Percentiles rank a stretch among this genome's conserved stretches.
Evolutionary conservation across 2,888 invertebrate genomes (phyloP).

Genomic region (Caenorhabditis doughertyi): DNA sequence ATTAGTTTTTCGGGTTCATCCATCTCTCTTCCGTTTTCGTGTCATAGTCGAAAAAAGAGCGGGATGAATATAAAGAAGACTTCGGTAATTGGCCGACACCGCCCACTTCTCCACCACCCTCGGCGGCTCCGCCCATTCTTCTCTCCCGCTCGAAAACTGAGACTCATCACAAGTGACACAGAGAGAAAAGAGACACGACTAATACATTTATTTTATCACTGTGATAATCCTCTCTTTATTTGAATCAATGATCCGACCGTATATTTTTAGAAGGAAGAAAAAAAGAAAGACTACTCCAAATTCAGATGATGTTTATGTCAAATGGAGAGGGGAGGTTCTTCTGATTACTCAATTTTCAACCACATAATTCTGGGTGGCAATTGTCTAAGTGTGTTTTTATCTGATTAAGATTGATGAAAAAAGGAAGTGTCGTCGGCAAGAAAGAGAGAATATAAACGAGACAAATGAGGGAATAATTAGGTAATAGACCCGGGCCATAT

Average conservation of each 20-base stretch:
- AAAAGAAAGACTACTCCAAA: conserved; percentile 8
- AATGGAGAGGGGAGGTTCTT: neutral
- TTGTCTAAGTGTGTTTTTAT: conserved; percentile 20
- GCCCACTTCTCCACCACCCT: conserved; percentile 31
- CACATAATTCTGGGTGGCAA: conserved; percentile 45
- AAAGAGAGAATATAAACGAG: conserved; percentile 11
- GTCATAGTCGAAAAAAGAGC: conserved; percentile 37
- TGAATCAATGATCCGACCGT: conserved; percentile 26
- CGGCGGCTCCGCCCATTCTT: conserved; percentile 45
- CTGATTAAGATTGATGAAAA: conserved; percentile 55
- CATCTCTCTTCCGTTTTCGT: conserved; percentile 50
- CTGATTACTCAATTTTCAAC: conserved; percentile 50
- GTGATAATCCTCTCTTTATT: conserved; percentile 27
- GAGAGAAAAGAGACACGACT: conserved; percentile 20
- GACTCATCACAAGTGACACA: conserved; percentile 61
- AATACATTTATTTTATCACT: conserved; percentile 55
- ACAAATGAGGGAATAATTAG: conserved; percentile 44
- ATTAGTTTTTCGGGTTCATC: conserved; percentile 28
- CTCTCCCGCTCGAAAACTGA: conserved; percentile 55
- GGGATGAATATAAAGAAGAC: conserved; percentile 14
- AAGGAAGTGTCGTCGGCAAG: conserved; percentile 44
- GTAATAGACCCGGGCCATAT: conserved; percentile 16
- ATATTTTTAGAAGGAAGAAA: neutral
- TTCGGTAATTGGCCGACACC: conserved; percentile 55
- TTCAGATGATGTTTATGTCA: neutral